These are phyloP conservation scores for Akabosia matsudoensis DNA, from an alignment of 1,140 invertebrate genomes.

Conservation along the genomic window DNA sequence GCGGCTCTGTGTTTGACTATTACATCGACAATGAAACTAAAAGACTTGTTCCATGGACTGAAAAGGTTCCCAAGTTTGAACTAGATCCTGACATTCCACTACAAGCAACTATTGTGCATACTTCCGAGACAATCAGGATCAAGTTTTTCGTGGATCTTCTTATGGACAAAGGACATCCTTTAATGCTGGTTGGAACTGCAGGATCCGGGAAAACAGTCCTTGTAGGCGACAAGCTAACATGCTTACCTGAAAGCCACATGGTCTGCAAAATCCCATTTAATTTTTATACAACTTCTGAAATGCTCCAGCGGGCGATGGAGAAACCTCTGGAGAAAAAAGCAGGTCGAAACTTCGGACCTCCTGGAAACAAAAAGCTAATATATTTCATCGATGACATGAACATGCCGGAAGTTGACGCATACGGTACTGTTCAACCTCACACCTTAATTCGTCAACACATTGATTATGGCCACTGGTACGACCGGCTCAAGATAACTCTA, in stretches of 20 bases:
- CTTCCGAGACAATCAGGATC: constrained; percentile 85
- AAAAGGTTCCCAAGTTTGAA: constrained; percentile 83
- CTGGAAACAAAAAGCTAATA: constrained; percentile 87
- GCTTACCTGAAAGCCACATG: constrained; percentile 79
- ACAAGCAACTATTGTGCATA: constrained; percentile 85
- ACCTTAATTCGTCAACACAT: constrained; percentile 91
- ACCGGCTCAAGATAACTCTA: constrained; percentile 79
- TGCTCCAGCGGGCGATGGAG: constrained; percentile 91
- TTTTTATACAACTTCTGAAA: constrained; percentile 93
- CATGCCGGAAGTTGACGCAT: constrained; percentile 88
- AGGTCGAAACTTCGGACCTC: constrained; percentile 90
- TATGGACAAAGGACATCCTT: constrained; percentile 80
- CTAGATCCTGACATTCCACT: constrained; percentile 86
- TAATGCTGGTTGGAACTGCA: constrained; percentile 89
- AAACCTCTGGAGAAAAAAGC: constrained; percentile 97
- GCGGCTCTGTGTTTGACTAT: constrained; percentile 93
- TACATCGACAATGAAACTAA: constrained; percentile 78
- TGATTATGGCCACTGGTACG: constrained; percentile 95
- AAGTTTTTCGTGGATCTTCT: constrained; percentile 85
- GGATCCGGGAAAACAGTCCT: constrained; percentile 88
- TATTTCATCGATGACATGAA: constrained; percentile 98
- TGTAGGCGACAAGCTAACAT: constrained; percentile 76
- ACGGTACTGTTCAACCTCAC: constrained; percentile 93
- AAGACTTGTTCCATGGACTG: constrained; percentile 83
- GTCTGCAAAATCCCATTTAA: constrained; percentile 92